Evolutionary conservation across 1,140 invertebrate genomes (phyloP), one percentile per base, ranked within the genome.

Genomic region (Leguminivora glycinivorella): DNA sequence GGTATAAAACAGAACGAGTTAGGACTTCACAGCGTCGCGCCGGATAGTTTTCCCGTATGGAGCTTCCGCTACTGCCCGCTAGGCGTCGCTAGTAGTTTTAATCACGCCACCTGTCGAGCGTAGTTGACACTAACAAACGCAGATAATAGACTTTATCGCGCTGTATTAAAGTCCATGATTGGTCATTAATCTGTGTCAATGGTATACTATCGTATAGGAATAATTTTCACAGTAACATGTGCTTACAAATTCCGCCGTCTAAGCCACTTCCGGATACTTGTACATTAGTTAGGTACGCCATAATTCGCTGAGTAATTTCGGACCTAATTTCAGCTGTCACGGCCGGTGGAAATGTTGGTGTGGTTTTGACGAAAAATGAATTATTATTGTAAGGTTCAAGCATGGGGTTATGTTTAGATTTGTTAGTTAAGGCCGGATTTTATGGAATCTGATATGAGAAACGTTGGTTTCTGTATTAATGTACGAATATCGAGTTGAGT

Each of bases 91-190:
- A 47, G 24, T 56, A 40, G 19, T 17, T 7, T 10, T 43, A 17
- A 43, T 47, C 56, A 31, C 75, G 82, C 77, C 85, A 84, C 82
- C 86, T 88, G 56, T 72, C 72, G 60, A 24, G 70, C 78, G 70
- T 73, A 78, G 74, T 82, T 77, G 29, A 67, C 43, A 76, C 19
- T 19, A 22, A 22, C 2, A 22, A 7, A 52, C 47, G 1, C 7
- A 52, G 10, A 17, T n/a, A 5, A 38, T 38, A 38, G 47, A 22
- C 19, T 22, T 52, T 52, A 52, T 52, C 19, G 22, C 47, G 17
- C 4, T 52, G 14, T 19, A 25, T 5, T 24, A n/a, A 29, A 19
- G 22, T 24, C 10, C 24, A n/a, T 9, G 31, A 67, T 17, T 52
- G 47, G 17, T 19, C 6, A 19, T 5, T 17, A 22, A 52, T 9